phyloP scores from a whole-genome alignment of 1,140 invertebrate species.

The Drosophila ambigua region DNA sequence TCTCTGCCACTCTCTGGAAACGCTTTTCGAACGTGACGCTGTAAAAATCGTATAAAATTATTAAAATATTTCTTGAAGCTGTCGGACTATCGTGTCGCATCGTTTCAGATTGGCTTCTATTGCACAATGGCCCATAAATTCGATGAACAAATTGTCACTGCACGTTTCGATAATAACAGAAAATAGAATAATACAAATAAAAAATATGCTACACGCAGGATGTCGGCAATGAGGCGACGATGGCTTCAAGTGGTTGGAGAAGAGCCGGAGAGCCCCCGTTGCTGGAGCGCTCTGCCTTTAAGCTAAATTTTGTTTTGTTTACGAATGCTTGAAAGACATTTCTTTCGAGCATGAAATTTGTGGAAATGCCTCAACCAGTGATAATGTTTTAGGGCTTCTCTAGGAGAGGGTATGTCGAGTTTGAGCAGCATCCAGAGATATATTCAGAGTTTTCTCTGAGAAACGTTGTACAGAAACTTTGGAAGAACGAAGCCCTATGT shows the following conservation, averaged over 20 bases:
- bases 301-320: slow-evolving; percentile 44
- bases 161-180: slow-evolving; percentile 66
- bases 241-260: slow-evolving; percentile 38
- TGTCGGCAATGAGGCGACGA: slow-evolving; percentile 46
- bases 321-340: slow-evolving; percentile 36
- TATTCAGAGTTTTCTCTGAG: no score
- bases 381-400: no score
- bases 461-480: no score
- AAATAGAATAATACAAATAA: slow-evolving; percentile 33
- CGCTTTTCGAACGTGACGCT: slow-evolving; percentile 49
- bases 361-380: background rate
- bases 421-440: no score
- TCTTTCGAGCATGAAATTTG: slow-evolving; percentile 19
- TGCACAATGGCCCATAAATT: slow-evolving; percentile 63
- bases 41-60: slow-evolving; percentile 72
- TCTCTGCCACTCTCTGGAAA: background rate
- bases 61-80: slow-evolving; percentile 60
- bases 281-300: slow-evolving; percentile 10
- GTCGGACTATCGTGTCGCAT: slow-evolving; percentile 15
- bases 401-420: no score
- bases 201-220: slow-evolving; percentile 41
- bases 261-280: background rate
- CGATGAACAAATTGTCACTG: slow-evolving; percentile 58
- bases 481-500: no score
- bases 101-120: slow-evolving; percentile 38